phyloP scores from a whole-genome alignment of 2,797 vertebrate species.

The Mus spretus region DNA sequence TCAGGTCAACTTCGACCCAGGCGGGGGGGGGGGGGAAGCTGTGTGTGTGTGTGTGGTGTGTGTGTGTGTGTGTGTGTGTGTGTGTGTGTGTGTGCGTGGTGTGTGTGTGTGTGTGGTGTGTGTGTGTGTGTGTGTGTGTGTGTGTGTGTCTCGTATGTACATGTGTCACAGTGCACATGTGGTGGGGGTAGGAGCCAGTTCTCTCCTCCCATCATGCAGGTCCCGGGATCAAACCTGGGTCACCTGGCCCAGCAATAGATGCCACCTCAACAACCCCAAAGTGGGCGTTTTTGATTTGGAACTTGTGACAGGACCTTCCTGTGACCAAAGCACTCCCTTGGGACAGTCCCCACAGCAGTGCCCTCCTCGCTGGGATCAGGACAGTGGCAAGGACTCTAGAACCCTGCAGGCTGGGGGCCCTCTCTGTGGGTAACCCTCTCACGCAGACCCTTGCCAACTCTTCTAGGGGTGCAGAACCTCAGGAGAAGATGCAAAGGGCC shows the following conservation, averaged over 20 bases:
- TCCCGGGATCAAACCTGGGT: neutral
- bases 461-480: neutral
- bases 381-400: rapidly evolving
- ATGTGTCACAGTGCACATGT: neutral
- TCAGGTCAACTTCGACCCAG: neutral
- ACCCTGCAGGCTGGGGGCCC: neutral
- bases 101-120: neutral
- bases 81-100: neutral
- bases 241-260: neutral
- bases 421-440: neutral
- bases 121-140: neutral
- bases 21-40: rapidly evolving
- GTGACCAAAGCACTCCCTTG: neutral
- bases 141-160: neutral
- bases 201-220: neutral
- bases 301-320: neutral
- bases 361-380: neutral
- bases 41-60: neutral
- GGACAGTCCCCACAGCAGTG: neutral
- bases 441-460: rapidly evolving
- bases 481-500: too few species aligned
- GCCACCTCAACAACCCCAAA: neutral
- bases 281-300: neutral
- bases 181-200: neutral
- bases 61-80: neutral